These are phyloP conservation scores for Polyommatus icarus DNA, from an alignment of 2,888 invertebrate species.

Conservation along the genomic window DNA sequence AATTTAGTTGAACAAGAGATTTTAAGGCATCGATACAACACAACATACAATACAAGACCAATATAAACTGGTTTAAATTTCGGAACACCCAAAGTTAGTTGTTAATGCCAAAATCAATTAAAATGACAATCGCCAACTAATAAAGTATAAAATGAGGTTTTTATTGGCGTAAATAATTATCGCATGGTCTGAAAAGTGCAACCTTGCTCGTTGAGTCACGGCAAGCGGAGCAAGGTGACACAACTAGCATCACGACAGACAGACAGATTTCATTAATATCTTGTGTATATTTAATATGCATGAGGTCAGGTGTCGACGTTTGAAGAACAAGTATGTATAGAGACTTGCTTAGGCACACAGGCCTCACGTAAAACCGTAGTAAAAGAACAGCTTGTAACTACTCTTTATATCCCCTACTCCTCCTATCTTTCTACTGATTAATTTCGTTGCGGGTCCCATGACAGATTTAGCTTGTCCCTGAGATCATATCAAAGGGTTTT, in stretches of 20 bases:
- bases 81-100: neutral
- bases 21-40: too few relatives aligned
- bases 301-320: neutral
- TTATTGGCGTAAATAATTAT: constrained; percentile 51
- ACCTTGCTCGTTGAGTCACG: constrained; percentile 65
- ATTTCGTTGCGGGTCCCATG: too few relatives aligned
- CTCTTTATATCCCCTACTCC: too few relatives aligned
- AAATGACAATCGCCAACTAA: neutral
- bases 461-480: too few relatives aligned
- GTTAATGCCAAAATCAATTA: neutral
- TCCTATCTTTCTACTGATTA: too few relatives aligned
- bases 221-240: constrained; percentile 64
- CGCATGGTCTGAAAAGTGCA: constrained; percentile 63
- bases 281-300: neutral
- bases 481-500: too few relatives aligned
- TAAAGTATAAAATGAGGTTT: constrained; percentile 9
- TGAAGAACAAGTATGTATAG: neutral
- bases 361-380: too few relatives aligned
- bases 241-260: constrained; percentile 52
- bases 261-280: constrained; percentile 40
- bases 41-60: too few relatives aligned
- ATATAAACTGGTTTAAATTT: too few relatives aligned
- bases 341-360: neutral
- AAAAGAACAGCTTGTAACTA: too few relatives aligned
- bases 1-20: too few relatives aligned